Percentiles rank a stretch among this genome's conserved stretches.
Conservation (phyloP, 2,797 vertebrate genomes). For the Coendou prehensilis region DNA sequence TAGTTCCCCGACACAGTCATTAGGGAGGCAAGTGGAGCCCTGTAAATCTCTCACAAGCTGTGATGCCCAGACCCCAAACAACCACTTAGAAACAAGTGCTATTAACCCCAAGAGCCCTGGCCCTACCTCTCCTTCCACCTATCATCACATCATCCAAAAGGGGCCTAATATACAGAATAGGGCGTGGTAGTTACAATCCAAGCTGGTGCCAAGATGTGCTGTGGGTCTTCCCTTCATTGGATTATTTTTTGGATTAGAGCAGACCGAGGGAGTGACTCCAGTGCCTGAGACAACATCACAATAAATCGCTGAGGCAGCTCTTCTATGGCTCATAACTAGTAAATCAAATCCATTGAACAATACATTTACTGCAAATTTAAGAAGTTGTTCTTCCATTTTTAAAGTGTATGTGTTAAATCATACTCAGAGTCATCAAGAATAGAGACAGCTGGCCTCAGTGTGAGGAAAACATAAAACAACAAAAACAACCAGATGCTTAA, state of each 20-base stretch:
- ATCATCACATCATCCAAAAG: background rate
- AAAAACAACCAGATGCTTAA: background rate
- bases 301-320: slow-evolving; percentile 80
- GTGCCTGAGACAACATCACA: slow-evolving; percentile 64
- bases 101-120: background rate
- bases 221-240: background rate
- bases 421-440: slow-evolving; percentile 84
- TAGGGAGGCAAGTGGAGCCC: background rate
- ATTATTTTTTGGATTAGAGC: slow-evolving; percentile 58
- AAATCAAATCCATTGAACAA: slow-evolving; percentile 87
- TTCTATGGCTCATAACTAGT: slow-evolving; percentile 82
- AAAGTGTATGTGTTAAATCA: slow-evolving; percentile 87
- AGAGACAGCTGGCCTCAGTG: slow-evolving; percentile 69
- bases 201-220: background rate
- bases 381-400: slow-evolving; percentile 87
- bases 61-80: background rate
- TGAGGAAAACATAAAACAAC: slow-evolving; percentile 7
- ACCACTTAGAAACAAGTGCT: slow-evolving; percentile 10
- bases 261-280: slow-evolving; percentile 36
- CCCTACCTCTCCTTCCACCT: background rate
- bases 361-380: slow-evolving; percentile 87
- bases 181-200: slow-evolving; percentile 16
- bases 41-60: slow-evolving; percentile 38
- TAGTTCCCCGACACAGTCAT: slow-evolving; percentile 18
- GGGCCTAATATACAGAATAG: background rate